A percentile compares a stretch with the other conserved stretches of the same genome.
Conservation (phyloP, 2,113 vertebrate genomes). For the Macaca mulatta region DNA sequence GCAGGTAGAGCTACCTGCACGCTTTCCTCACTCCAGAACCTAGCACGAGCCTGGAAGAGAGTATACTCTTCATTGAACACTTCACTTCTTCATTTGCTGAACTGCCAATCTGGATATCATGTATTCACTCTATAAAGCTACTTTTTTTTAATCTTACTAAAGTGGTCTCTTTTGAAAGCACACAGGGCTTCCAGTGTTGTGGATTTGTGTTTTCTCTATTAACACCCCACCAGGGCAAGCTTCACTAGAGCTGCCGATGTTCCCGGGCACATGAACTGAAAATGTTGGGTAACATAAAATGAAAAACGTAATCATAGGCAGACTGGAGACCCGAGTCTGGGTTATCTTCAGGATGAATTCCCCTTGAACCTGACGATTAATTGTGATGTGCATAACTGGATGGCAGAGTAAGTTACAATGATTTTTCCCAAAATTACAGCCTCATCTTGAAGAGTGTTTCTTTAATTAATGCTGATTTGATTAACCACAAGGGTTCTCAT, state of each 20-base stretch:
- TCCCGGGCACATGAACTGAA: fast-evolving
- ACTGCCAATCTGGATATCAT: not conserved
- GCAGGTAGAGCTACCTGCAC: not conserved
- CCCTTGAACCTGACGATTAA: not conserved
- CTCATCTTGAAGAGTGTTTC: not conserved
- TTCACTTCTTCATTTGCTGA: not conserved
- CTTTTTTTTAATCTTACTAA: not conserved
- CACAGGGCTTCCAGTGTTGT: not conserved
- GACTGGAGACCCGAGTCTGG: fast-evolving
- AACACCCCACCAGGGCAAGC: not conserved
- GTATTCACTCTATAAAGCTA: not conserved
- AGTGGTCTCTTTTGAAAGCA: not conserved
- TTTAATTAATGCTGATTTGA: slow-evolving; percentile 1
- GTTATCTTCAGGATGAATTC: not conserved
- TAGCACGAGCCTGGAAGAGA: not conserved
- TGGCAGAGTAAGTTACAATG: not conserved
- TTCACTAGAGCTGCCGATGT: not conserved
- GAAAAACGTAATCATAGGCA: too few species aligned
- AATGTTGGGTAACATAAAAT: not conserved
- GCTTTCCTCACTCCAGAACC: not conserved
- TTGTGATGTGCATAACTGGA: not conserved
- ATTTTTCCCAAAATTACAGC: not conserved
- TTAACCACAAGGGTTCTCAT: not conserved
- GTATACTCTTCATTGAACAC: not conserved
- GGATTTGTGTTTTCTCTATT: not conserved